A percentile compares a stretch with the other conserved stretches of the same genome.
Evolutionary conservation across 2,797 vertebrate species (phyloP).

Genomic region (Chaunax sp.): DNA sequence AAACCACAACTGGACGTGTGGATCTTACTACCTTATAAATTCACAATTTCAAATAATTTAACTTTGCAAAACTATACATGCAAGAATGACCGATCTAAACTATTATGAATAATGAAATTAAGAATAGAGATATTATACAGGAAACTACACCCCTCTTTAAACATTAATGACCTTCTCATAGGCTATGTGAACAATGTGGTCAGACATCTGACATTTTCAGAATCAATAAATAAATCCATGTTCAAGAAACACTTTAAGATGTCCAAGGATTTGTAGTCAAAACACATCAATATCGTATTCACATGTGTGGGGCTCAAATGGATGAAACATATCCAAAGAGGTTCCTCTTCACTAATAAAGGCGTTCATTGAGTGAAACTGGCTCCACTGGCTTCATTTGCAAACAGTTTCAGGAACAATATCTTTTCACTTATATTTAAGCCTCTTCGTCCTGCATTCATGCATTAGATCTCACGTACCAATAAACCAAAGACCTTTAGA

Average conservation of each 20-base stretch:
- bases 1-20: not conserved
- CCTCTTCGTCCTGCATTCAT: no score
- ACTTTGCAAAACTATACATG: not conserved
- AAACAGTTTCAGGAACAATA: not conserved
- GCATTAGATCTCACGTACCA: not conserved
- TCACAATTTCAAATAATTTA: not conserved
- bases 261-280: not conserved
- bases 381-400: constrained; percentile 9
- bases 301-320: not conserved
- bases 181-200: constrained; percentile 33
- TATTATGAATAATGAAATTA: not conserved
- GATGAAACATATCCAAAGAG: not conserved
- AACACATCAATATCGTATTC: not conserved
- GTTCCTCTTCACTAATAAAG: not conserved
- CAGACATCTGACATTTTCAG: constrained; percentile 20
- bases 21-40: not conserved
- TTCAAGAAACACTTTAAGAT: not conserved
- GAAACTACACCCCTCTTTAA: constrained; percentile 14
- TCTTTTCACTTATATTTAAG: constrained; percentile 12
- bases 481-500: not conserved
- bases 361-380: constrained; percentile 2
- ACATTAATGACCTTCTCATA: constrained; percentile 44
- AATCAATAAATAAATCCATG: not conserved
- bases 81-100: not conserved
- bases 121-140: constrained; percentile 9